Evolutionary conservation across 2,797 vertebrate species (phyloP), one percentile per base, ranked within the genome.

Genomic region (Acanthurus leucopareius): DNA sequence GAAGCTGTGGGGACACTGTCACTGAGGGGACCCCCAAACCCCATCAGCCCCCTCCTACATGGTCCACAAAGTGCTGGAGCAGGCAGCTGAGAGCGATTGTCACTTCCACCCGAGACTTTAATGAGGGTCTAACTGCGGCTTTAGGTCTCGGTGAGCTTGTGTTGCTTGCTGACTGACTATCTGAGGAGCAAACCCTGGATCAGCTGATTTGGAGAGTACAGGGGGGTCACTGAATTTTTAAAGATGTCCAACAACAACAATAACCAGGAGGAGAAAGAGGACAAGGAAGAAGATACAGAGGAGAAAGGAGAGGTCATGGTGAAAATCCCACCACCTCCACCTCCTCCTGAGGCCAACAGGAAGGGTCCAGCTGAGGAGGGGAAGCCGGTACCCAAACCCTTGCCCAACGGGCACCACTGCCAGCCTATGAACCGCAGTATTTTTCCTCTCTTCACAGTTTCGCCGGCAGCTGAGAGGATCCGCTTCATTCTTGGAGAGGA

Each of bases 401-500:
- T 90, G 65, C 79, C 89, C 76, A 91, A 92, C 79, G 83, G 75
- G 86, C 88, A 20, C 63, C 85, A 95, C n/a, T 92, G 89, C 42
- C 95, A 95, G 70, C 87, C 96, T 17, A 78, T 97, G 95, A 99
- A 95, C 85, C 93, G 88, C 87, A 97, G 97, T 94, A 97, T 99
- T 91, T 99, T 98, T 92, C 95, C 96, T 93, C 94, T 97, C 58
- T 94, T 95, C 94, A 75, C 96, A 99, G 98, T 99, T 91, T 99
- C 98, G 8, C 97, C 98, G 0, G 98, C 97, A 0, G 98, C 97
- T 0, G 98, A 99, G 73, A 97, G 98, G 84, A 97, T 99, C 89
- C 97, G 98, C 71, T 99, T 98, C 95, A 99, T 99, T 73, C 93
- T 99, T 7, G 98, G 98, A 2, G 98, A 99, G 89, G 98, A 99